Evolutionary conservation across 2,113 vertebrate genomes (phyloP), one percentile per base, ranked within the genome.

Genomic region (Protobothrops flavoviridis): DNA sequence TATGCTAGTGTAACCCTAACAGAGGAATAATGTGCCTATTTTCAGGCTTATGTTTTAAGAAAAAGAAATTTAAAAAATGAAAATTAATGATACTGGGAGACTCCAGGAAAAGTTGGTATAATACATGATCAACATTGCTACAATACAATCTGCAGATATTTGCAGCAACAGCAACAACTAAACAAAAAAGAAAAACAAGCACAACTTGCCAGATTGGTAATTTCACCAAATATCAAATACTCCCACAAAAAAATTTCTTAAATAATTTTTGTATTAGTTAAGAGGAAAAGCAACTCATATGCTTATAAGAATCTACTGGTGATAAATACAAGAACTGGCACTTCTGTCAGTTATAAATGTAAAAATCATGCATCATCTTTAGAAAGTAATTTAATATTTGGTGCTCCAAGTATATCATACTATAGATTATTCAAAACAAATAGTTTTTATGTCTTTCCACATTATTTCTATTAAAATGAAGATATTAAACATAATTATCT

Each of bases 281-380:
- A 43, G 61, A 95, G 93, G 21, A 95, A 94, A 96, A 93, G 94
- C 94, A 96, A 94, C 45, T 89, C 74, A 15, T 10, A 59, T 74
- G 92, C 24, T 94, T 93, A 52, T 93, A 94, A 91, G 10, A 93
- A 90, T 39, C 91, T 0, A 93, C 3, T 1, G 94, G 91, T 59
- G 3, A 74, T 90, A 92, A 92, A 69, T 86, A 93, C 59, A 87
- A 56, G 21, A 48, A 90, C 88, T 69, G 57, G 29, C 74, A 64
- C 21, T 85, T 43, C 74, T 87, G n/a, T 90, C 17, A 61, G 52
- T 52, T 93, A 90, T 48, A 85, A 59, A 57, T 93, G 10, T 74
- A 88, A 92, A 55, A 89, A 94, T 91, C 61, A 92, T 45, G 29
- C 2, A 87, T 69, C 52, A 91, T 39, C 43, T 24, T 85, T 61